Base-by-base conservation (phyloP, 2,888 invertebrate genomes). In the Epicampocera succincta region DNA sequence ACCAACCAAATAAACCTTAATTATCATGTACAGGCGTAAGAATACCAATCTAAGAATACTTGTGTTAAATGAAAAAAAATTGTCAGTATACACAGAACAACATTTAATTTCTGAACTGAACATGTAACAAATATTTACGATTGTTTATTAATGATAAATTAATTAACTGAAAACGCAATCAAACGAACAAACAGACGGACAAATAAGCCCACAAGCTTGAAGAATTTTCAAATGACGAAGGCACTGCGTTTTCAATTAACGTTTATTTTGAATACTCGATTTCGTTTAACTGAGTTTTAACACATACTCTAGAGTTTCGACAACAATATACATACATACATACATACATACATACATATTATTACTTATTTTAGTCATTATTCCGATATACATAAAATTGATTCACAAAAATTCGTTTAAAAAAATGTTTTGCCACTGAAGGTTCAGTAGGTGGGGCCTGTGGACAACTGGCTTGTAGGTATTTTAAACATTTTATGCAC, bases 381-480 rank as follows among this genome's bases (percentile, higher is more conserved):
- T 33, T 60, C 68, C 29, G 15, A 50, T 46, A 19, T 42, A 19
- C 50, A n/a, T 61, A n/a, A 40, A 61, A 72, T n/a, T 72, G n/a
- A n/a, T 42, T 40, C 12, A 15, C 29, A 54, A 52, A 40, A 38
- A 17, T 8, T 0, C 17, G 33, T 15, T 44, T 42, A 9, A 60
- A 42, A 44, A 69, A 61, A 61, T 69, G 17, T 61, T 44, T 38
- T 75, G 44, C 54, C 71, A 71, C 50, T 75, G 80, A 81, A 72
- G 76, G 71, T 76, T 72, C 56, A 72, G 50, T 56, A 72, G 80
- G 76, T 81, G 72, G 72, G 63, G 63, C 69, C 58, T 48, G 33
- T 42, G 42, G 50, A 40, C 33, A 46, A 58, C 13, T 38, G 5
- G 21, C 44, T 63, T 63, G 44, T 33, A 42, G 50, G 50, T 21